Conservation (phyloP, 2,113 vertebrate genomes). For the Actenoides hombroni region DNA sequence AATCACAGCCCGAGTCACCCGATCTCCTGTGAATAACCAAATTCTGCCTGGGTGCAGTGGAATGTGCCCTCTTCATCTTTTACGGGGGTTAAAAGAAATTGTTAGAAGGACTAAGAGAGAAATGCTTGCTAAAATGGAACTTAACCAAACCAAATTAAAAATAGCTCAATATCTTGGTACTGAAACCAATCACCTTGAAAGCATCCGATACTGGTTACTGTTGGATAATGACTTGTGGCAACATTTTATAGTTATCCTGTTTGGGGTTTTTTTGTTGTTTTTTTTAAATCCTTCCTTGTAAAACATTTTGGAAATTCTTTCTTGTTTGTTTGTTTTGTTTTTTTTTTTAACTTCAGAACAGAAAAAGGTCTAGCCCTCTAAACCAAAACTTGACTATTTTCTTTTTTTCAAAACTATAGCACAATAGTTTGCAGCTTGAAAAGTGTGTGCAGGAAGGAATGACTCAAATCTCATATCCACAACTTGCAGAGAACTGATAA, state of each 20-base stretch:
- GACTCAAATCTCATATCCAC: not conserved
- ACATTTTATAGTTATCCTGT: not conserved
- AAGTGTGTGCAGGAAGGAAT: not conserved
- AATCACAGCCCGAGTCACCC: not conserved
- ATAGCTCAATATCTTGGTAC: not conserved
- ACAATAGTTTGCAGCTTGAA: not conserved
- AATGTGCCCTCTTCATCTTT: not conserved
- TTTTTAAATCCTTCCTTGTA: not conserved
- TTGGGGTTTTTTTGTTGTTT: not conserved
- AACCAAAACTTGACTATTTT: not conserved
- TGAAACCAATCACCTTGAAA: not conserved
- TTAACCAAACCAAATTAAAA: not conserved
- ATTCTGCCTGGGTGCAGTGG: not conserved
- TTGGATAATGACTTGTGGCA: not conserved
- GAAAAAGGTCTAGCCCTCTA: not conserved
- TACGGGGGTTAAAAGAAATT: not conserved
- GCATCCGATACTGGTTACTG: not conserved
- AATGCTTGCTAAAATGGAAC: not conserved
- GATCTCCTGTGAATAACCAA: not conserved
- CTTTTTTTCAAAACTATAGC: not conserved
- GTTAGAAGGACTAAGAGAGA: not conserved
- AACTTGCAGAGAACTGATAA: not conserved
- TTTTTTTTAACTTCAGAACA: too few relatives aligned
- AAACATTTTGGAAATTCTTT: not conserved
- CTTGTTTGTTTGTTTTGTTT: not conserved